phyloP scores from a whole-genome alignment of 2,888 invertebrate species.

The Andrena chrysosceles region DNA sequence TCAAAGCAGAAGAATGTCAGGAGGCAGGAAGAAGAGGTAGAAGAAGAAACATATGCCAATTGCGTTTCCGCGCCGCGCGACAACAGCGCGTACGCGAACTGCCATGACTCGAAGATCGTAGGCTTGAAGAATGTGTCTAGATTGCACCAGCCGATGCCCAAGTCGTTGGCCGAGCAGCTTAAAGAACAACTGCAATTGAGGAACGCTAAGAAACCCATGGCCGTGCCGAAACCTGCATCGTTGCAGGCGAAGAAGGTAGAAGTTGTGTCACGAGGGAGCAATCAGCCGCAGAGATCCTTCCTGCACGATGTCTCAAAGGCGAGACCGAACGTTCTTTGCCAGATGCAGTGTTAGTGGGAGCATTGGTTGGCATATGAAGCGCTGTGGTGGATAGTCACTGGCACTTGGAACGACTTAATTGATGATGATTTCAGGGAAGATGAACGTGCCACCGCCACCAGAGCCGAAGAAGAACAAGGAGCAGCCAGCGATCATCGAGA shows the following conservation, averaged over 20 bases:
- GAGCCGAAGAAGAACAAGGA: slow-evolving; percentile 62
- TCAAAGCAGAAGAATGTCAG: not conserved
- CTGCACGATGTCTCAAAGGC: slow-evolving; percentile 65
- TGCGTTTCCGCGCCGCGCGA: slow-evolving; percentile 59
- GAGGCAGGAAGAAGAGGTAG: slow-evolving; percentile 58
- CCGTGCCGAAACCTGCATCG: slow-evolving; percentile 68
- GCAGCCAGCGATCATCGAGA: slow-evolving; percentile 13
- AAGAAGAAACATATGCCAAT: slow-evolving; percentile 79
- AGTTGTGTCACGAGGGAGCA: slow-evolving; percentile 1
- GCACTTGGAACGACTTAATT: slow-evolving; percentile 5
- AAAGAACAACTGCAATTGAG: slow-evolving; percentile 75
- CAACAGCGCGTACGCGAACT: slow-evolving; percentile 67
- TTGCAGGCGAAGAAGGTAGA: slow-evolving; percentile 40
- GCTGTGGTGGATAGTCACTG: not conserved
- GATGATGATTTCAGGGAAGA: slow-evolving; percentile 62
- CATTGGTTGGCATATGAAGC: not conserved
- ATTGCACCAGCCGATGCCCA: slow-evolving; percentile 65
- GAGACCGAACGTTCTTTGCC: slow-evolving; percentile 25
- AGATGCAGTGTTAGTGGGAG: slow-evolving; percentile 68
- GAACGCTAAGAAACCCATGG: slow-evolving; percentile 64
- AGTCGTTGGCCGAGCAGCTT: slow-evolving; percentile 74
- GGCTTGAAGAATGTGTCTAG: slow-evolving; percentile 67
- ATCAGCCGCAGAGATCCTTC: slow-evolving; percentile 75
- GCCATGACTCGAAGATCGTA: slow-evolving; percentile 32
- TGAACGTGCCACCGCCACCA: slow-evolving; percentile 70